Evolutionary conservation across 2,888 invertebrate species (phyloP).

Genomic region (Pseudoips prasinana): DNA sequence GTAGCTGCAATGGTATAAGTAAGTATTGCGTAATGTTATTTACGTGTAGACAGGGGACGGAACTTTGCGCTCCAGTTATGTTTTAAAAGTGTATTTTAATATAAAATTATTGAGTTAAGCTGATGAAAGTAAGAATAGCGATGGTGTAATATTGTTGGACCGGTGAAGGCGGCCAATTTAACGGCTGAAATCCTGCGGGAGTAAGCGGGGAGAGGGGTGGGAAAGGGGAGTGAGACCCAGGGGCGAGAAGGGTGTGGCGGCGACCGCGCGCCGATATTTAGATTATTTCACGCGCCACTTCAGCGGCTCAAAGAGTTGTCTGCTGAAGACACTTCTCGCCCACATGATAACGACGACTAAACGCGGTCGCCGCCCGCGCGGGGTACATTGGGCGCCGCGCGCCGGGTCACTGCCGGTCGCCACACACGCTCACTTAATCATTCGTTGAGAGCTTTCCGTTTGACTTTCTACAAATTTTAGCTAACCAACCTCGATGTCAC

Average conservation of each 20-base stretch:
- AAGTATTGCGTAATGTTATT: no score
- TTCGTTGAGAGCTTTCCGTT: background rate
- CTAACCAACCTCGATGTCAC: no score
- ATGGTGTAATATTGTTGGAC: slow-evolving; percentile 9
- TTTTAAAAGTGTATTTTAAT: no score
- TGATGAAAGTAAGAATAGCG: no score
- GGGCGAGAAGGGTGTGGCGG: slow-evolving; percentile 1
- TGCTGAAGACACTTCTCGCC: background rate
- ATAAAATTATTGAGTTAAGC: no score
- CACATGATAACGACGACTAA: background rate
- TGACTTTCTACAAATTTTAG: no score
- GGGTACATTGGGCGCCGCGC: no score
- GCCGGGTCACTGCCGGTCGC: no score
- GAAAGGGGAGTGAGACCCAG: background rate
- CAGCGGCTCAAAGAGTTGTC: slow-evolving; percentile 19
- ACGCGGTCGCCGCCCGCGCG: no score
- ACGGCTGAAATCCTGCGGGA: slow-evolving; percentile 5
- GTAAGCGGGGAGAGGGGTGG: background rate
- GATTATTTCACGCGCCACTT: slow-evolving; percentile 22
- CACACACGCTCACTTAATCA: slow-evolving; percentile 1
- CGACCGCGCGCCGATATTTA: slow-evolving; percentile 17
- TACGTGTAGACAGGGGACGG: no score
- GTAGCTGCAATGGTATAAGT: no score
- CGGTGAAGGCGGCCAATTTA: slow-evolving; percentile 19
- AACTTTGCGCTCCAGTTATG: no score